These are phyloP conservation scores for Drosophila ficusphila DNA, from an alignment of 1,140 invertebrate species.

Conservation along the genomic window DNA sequence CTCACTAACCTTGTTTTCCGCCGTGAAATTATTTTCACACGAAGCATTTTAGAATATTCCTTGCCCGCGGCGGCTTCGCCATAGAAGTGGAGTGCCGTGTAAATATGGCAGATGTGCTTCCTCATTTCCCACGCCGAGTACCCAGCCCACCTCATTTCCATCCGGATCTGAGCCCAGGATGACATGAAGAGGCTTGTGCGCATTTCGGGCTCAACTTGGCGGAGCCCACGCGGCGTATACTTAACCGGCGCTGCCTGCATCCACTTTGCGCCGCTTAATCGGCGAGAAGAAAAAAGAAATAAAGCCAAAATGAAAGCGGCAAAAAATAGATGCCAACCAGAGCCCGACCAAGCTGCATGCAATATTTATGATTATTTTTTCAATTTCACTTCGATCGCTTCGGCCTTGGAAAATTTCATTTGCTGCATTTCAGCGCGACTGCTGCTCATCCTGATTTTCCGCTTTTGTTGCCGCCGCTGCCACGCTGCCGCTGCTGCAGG, in stretches of 20 bases:
- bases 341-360: slow-evolving; percentile 31
- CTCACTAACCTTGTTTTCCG: slow-evolving; percentile 66
- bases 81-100: slow-evolving; percentile 56
- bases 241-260: slow-evolving; percentile 51
- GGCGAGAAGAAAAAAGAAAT: slow-evolving; percentile 21
- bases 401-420: slow-evolving; percentile 50
- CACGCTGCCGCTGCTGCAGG: not conserved
- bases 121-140: not conserved
- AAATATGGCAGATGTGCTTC: slow-evolving; percentile 53
- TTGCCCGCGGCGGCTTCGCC: slow-evolving; percentile 27
- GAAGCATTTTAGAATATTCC: slow-evolving; percentile 62
- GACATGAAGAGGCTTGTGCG: slow-evolving; percentile 54
- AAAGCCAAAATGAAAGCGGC: not conserved
- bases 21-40: slow-evolving; percentile 76
- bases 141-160: slow-evolving; percentile 17
- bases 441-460: slow-evolving; percentile 56
- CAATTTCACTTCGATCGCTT: slow-evolving; percentile 39
- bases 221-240: slow-evolving; percentile 58
- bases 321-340: slow-evolving; percentile 12
- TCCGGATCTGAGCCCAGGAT: slow-evolving; percentile 15
- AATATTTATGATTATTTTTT: slow-evolving; percentile 78
- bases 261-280: slow-evolving; percentile 43
- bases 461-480: slow-evolving; percentile 24
- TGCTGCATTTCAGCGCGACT: slow-evolving; percentile 54
- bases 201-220: slow-evolving; percentile 55